Evolutionary conservation across 1,140 invertebrate genomes (phyloP), one percentile per base, ranked within the genome.

Genomic region (Berghia stephanieae): DNA sequence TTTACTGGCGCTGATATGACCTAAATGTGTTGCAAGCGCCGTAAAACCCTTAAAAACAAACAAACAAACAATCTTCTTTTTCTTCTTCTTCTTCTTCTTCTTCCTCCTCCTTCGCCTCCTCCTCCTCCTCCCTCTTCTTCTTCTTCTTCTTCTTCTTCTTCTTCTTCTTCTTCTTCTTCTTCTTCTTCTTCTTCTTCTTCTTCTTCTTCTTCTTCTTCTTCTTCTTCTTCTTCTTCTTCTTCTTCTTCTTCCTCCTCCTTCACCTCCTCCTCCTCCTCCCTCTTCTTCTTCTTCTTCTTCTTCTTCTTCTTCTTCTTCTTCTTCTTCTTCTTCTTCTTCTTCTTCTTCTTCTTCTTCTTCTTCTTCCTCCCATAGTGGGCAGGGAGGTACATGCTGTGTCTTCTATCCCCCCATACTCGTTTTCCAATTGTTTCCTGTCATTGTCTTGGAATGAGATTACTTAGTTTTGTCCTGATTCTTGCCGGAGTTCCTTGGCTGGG

Each of bases 101-200:
- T n/a, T 34, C 40, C 27, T 34, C n/a, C 67, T 34, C n/a, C n/a
- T n/a, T n/a, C n/a, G n/a, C n/a, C n/a, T n/a, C n/a, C n/a, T n/a
- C n/a, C n/a, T n/a, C n/a, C 40, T 38, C 40, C 40, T 38, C n/a
- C 40, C 67, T 34, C 40, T 38, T 34, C 40, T 38, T 34, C 40
- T 38, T 34, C 40, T 49, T 72, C 44, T 49, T 72, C 44, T 49
- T 63, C 44, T 49, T 72, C 44, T 49, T 49, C 44, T 49, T 72
- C 44, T 49, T 72, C 44, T 49, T 72, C 44, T 72, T 72, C 44
- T 49, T 71, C 44, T 72, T 49, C 70, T 72, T 49, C 44, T 72
- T 24, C 44, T 49, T 49, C 44, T 49, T 49, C 70, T 63, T 49
- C 40, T 72, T 24, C 44, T 72, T 49, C 44, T 72, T 24, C 24